Base-by-base conservation (phyloP, 2,797 vertebrate species). In the Chaenodraco wilsoni region DNA sequence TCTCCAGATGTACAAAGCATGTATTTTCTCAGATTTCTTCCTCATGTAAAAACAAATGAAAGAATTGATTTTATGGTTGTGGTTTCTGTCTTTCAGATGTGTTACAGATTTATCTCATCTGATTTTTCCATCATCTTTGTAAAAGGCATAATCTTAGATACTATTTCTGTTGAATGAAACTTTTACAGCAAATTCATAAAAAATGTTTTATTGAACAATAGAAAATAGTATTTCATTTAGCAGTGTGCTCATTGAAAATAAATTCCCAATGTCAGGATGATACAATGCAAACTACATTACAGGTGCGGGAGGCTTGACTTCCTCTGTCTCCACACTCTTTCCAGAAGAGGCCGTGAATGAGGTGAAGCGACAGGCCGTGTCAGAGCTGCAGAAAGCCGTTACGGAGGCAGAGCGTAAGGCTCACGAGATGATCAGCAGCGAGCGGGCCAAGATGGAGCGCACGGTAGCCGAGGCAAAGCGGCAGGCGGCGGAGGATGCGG, bases 301-400 rank as follows among this genome's bases (percentile, higher is more conserved):
- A 91, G 86, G 83, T 87, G 0, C 81, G 61, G 81, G 77, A 79
- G 85, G 79, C 55, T 82, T 91, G 88, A 92, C 78, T 78, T 81
- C 83, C 79, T 88, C 84, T 88, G 82, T 89, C 21, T 82, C 74
- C 79, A 77, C 82, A 81, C 77, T 89, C 85, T 87, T 83, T 91
- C 83, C 89, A 99, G 98, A 99, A 93, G 98, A 99, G 95, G 98
- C 98, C 0, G 98, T 99, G 92, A 99, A 99, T 63, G 97, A 99
- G 90, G 98, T 99, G 90, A 99, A 99, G 94, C 95, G 97, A 1
- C 98, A 99, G 94, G 98, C 98, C 68, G 96, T 99, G 97, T 97
- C 97, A 0, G 98, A 99, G 94, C 95, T 99, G 68, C 98, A 99
- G 92, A 99, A 99, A 75, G 98, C 98, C 0, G 98, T 99, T 78